Base-by-base conservation (phyloP, 1,140 invertebrate species). In the Tetragnatha versicolor region DNA sequence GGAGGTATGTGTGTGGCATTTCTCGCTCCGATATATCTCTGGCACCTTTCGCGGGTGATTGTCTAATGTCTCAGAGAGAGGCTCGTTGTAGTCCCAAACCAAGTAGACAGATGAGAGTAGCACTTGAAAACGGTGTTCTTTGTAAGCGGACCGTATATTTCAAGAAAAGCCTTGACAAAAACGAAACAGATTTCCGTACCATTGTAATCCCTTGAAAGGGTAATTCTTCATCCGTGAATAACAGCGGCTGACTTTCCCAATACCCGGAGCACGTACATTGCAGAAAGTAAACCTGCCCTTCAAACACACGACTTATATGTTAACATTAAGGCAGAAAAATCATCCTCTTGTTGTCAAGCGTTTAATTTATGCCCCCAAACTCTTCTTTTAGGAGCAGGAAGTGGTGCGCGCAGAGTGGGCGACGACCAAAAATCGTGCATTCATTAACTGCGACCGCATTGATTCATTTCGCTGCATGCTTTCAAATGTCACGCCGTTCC, bases 121-220 rank as follows among this genome's bases (percentile, higher is more conserved):
- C 31, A 47, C 70, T 35, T 49, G 25, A 27, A 58, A 75, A 75
- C 63, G 70, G 25, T 75, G 70, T 75, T 55, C 42, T 75, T 63
- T 75, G 42, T 61, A 75, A 75, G 63, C 37, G 42, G 70, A n/a
- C 25, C 58, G 39, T 75, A 75, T 75, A 75, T 75, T 49, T 75
- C 69, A 58, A 60, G 22, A 9, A 73, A 35, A 73, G 53, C 70
- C 58, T 63, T 75, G 70, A 75, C 55, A 75, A 63, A 58, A 75
- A 25, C 27, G 27, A 25, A 75, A 42, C 55, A 42, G 55, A 75
- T 75, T 75, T 75, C 58, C 70, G 70, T 61, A 42, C 37, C 33
- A 75, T 75, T 75, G 70, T 75, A 75, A 75, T 75, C 55, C 20
- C 14, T 39, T 75, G 70, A 75, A 75, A 61, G 58, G 70, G 39